A percentile compares a stretch with the other conserved stretches of the same genome.
These are phyloP conservation scores for Chitala chitala DNA, from an alignment of 2,113 vertebrate genomes.

Conservation along the genomic window DNA sequence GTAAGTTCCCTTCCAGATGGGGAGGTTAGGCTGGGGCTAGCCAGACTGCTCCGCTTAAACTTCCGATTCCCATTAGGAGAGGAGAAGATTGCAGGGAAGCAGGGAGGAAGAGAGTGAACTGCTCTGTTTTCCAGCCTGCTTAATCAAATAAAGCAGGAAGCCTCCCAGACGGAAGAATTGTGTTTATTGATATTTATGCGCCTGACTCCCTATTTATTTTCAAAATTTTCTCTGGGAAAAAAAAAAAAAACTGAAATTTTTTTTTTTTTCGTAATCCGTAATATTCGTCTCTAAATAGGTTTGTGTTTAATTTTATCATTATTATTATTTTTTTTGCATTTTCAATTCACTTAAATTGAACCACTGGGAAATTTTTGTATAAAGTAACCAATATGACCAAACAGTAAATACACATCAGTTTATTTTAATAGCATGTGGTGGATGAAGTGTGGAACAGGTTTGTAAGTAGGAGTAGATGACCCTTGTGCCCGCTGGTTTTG, in stretches of 20 bases:
- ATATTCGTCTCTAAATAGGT: background rate
- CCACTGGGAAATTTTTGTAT: slow-evolving; percentile 50
- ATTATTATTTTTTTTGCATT: slow-evolving; percentile 28
- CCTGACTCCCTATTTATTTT: slow-evolving; percentile 23
- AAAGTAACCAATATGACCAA: slow-evolving; percentile 27
- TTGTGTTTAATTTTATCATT: background rate
- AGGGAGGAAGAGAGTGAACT: slow-evolving; percentile 94
- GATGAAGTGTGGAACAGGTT: slow-evolving; percentile 44
- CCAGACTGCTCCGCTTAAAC: slow-evolving; percentile 84
- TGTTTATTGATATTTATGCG: slow-evolving; percentile 88
- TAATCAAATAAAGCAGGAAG: slow-evolving; percentile 98
- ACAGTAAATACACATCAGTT: slow-evolving; percentile 41
- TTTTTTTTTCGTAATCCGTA: slow-evolving; percentile 28
- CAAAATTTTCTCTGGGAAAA: background rate
- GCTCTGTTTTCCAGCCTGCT: slow-evolving; percentile 84
- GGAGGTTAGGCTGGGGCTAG: slow-evolving; percentile 96
- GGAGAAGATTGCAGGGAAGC: slow-evolving; percentile 81
- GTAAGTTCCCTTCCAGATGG: slow-evolving; percentile 98
- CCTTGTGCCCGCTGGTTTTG: slow-evolving; percentile 35
- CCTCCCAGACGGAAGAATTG: slow-evolving; percentile 92
- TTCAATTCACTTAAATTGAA: slow-evolving; percentile 47
- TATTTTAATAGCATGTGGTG: slow-evolving; percentile 48
- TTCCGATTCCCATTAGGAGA: slow-evolving; percentile 98
- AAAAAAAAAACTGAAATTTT: background rate
- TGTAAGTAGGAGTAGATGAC: slow-evolving; percentile 56